Evolutionary conservation across 2,888 invertebrate genomes (phyloP).

Genomic region (Fabriciana adippe): DNA sequence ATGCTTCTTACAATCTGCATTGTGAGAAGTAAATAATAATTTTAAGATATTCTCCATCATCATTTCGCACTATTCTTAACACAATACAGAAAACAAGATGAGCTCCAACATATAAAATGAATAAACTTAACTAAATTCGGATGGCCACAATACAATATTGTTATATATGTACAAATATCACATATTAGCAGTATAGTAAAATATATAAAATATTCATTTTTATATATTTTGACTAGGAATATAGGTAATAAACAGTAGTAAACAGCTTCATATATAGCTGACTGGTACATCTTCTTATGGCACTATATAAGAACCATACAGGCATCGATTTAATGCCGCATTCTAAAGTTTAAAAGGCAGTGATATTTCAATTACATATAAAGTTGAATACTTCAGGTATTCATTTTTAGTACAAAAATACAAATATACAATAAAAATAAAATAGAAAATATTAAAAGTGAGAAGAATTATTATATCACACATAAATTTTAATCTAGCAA

Average conservation of each 20-base stretch:
- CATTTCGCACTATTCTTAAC: slow-evolving; percentile 9
- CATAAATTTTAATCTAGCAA: slow-evolving; percentile 27
- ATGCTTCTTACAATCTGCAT: slow-evolving; percentile 54
- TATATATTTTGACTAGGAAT: slow-evolving; percentile 62
- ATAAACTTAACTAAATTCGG: slow-evolving; percentile 49
- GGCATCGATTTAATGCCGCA: slow-evolving; percentile 56
- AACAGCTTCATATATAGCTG: slow-evolving; percentile 10
- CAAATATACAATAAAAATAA: slow-evolving; percentile 8
- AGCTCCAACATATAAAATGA: slow-evolving; percentile 37
- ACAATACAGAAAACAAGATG: slow-evolving; percentile 40
- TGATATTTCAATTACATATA: slow-evolving; percentile 43
- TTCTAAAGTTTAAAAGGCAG: slow-evolving; percentile 68
- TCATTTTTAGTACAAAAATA: slow-evolving; percentile 11
- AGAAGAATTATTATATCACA: slow-evolving; percentile 22
- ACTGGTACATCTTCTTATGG: slow-evolving; percentile 54
- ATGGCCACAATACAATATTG: slow-evolving; percentile 72
- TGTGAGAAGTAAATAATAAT: slow-evolving; percentile 13
- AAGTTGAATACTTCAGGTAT: slow-evolving; percentile 2
- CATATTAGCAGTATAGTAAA: slow-evolving; percentile 60
- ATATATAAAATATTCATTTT: slow-evolving; percentile 40
- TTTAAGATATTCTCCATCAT: not conserved
- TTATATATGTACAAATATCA: slow-evolving; percentile 75
- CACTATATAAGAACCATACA: slow-evolving; percentile 75
- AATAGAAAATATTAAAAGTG: slow-evolving; percentile 14
- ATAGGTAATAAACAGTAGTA: slow-evolving; percentile 31